Conservation (phyloP, 2,113 vertebrate genomes). For the Heterocephalus glaber region DNA sequence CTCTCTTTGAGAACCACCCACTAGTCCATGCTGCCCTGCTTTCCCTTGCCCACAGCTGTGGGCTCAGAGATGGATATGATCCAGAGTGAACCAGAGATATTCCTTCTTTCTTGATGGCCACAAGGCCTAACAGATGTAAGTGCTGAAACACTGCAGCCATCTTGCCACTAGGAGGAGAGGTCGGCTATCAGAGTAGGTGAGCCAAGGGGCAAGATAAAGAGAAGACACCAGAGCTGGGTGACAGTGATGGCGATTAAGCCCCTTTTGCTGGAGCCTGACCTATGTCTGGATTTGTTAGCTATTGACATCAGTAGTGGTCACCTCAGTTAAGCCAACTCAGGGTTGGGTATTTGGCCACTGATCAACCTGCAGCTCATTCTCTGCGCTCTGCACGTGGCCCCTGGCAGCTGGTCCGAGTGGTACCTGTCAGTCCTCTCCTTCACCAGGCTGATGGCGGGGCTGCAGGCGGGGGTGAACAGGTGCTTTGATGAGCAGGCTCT, state of each 20-base stretch:
- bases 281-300: neutral
- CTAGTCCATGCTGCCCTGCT: neutral
- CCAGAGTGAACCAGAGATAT: neutral
- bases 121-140: neutral
- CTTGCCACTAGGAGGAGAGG: neutral
- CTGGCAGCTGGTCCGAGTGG: neutral
- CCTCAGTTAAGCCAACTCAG: neutral
- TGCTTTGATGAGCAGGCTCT: neutral
- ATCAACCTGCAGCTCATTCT: neutral
- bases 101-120: neutral
- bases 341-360: neutral
- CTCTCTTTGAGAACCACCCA: neutral
- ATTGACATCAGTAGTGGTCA: neutral
- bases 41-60: too few relatives aligned
- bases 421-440: neutral
- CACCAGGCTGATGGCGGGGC: neutral
- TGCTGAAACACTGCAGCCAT: neutral
- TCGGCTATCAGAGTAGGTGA: neutral
- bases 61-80: neutral
- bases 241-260: too few relatives aligned
- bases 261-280: neutral
- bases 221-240: neutral
- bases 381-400: neutral
- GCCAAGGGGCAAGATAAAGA: neutral
- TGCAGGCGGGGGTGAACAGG: neutral